Evolutionary conservation across 2,797 vertebrate species (phyloP).

Genomic region (Muscicapa striata): DNA sequence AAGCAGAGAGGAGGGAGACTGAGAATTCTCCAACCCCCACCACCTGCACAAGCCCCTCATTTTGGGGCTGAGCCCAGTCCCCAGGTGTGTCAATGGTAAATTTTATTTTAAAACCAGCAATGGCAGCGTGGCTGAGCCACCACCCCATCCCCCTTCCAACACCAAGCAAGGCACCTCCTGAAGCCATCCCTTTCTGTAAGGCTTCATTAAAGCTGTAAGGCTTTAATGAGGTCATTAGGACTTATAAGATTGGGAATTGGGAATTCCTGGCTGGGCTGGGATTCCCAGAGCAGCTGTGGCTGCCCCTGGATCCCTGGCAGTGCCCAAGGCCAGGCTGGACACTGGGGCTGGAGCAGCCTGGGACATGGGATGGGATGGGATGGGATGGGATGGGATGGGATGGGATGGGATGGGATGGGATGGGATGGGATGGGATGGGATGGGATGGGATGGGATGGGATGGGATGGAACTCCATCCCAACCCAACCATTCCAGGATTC

Average conservation of each 20-base stretch:
- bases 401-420: no score
- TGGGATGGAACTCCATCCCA: fast-evolving
- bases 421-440: no score
- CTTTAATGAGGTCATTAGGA: background rate
- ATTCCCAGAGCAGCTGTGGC: background rate
- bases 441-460: no score
- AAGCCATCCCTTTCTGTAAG: background rate
- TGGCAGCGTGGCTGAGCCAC: fast-evolving
- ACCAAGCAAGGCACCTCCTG: background rate
- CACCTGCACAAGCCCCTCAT: fast-evolving
- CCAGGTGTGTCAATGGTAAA: no score
- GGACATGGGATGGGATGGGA: no score
- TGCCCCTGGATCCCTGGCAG: no score
- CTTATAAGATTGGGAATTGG: background rate
- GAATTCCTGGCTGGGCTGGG: background rate
- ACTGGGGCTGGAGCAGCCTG: no score
- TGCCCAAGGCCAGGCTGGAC: no score
- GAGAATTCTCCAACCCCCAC: background rate
- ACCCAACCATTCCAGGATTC: background rate
- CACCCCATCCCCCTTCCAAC: fast-evolving
- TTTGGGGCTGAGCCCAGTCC: background rate
- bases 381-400: no score
- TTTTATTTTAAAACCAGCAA: background rate
- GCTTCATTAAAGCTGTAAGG: fast-evolving
- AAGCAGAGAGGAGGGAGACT: background rate